phyloP scores from a whole-genome alignment of 2,888 invertebrate genomes.

The Cephus pulcher region DNA sequence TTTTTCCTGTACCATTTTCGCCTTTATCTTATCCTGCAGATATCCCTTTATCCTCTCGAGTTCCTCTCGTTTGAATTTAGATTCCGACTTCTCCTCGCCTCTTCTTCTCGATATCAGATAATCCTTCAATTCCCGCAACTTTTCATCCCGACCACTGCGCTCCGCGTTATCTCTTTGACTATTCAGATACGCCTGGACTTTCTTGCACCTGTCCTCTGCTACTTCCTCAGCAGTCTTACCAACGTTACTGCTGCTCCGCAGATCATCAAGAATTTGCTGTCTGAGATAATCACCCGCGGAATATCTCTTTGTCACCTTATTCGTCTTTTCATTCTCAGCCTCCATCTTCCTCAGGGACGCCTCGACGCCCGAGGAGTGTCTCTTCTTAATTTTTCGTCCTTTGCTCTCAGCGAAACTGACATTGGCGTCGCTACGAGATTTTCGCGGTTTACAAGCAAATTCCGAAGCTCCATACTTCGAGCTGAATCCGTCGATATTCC shows the following conservation, averaged over 20 bases:
- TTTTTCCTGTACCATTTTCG: conserved; percentile 47
- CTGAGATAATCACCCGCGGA: conserved; percentile 54
- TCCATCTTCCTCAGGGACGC: conserved; percentile 20
- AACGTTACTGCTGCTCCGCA: conserved; percentile 15
- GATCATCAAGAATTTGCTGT: conserved; percentile 53
- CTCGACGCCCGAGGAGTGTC: conserved; percentile 39
- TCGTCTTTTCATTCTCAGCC: neutral
- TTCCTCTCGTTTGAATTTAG: conserved; percentile 28
- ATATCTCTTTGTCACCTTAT: conserved; percentile 38
- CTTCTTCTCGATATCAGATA: conserved; percentile 14
- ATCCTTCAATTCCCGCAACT: conserved; percentile 16
- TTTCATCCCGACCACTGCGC: conserved; percentile 10
- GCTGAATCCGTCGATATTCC: conserved; percentile 56
- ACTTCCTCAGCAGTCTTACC: conserved; percentile 44
- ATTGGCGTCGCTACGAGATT: conserved; percentile 50
- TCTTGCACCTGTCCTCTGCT: conserved; percentile 46
- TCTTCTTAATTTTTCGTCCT: conserved; percentile 29
- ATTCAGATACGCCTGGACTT: conserved; percentile 46
- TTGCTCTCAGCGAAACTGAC: conserved; percentile 22
- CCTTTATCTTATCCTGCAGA: conserved; percentile 44
- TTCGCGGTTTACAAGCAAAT: conserved; percentile 43
- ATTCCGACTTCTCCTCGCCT: neutral
- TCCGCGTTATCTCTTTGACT: neutral
- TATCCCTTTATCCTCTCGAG: conserved; percentile 44
- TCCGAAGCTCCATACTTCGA: conserved; percentile 44